Evolutionary conservation across 2,113 vertebrate species (phyloP).

Genomic region (Cyphomyrus plagiostoma): DNA sequence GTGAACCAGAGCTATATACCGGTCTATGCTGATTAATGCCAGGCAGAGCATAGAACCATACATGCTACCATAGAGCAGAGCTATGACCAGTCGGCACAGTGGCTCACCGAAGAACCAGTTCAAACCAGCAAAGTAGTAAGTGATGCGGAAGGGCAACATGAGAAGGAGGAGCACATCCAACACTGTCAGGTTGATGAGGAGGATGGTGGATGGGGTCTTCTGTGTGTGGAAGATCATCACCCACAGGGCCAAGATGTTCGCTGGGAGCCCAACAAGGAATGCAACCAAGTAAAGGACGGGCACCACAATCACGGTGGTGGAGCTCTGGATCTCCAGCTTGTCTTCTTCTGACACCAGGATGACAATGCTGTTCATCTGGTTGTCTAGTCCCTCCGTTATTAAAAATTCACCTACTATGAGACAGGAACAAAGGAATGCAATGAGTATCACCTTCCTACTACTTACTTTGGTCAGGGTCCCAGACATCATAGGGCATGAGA

Average conservation of each 20-base stretch:
- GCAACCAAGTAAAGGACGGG: slow-evolving; percentile 64
- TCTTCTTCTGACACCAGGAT: slow-evolving; percentile 42
- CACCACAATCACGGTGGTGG: slow-evolving; percentile 51
- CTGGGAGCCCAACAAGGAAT: slow-evolving; percentile 66
- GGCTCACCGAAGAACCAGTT: slow-evolving; percentile 74
- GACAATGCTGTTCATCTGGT: not conserved
- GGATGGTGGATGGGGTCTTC: slow-evolving; percentile 60
- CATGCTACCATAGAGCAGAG: slow-evolving; percentile 77
- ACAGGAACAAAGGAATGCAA: not conserved
- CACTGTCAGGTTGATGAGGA: slow-evolving; percentile 75
- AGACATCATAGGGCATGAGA: not conserved
- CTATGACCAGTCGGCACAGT: slow-evolving; percentile 64
- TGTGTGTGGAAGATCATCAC: slow-evolving; percentile 65
- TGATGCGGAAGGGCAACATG: slow-evolving; percentile 69
- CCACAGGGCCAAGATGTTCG: slow-evolving; percentile 75
- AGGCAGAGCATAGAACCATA: slow-evolving; percentile 75
- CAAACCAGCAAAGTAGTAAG: slow-evolving; percentile 76
- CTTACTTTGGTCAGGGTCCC: not conserved
- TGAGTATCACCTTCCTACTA: not conserved
- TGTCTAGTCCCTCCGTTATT: too few species aligned
- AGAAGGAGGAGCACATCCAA: slow-evolving; percentile 69
- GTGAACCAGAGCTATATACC: slow-evolving; percentile 78
- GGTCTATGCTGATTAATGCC: slow-evolving; percentile 69
- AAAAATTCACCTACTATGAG: not conserved
- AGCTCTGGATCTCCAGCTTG: slow-evolving; percentile 42